Base-by-base conservation (phyloP, 2,888 invertebrate species). In the Neoascia interrupta region DNA sequence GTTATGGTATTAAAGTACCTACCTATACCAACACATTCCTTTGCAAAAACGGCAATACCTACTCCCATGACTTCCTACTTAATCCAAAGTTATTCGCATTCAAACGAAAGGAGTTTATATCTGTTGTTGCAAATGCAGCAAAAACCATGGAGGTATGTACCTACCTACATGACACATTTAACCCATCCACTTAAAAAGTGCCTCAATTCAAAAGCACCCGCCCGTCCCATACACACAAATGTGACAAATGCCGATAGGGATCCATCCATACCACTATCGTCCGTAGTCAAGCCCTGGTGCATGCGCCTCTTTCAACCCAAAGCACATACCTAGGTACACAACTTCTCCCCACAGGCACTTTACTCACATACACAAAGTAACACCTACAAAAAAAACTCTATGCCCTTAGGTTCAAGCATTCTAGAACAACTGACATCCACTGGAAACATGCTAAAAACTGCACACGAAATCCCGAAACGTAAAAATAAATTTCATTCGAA, bases 301-400 rank as follows among this genome's bases (percentile, higher is more conserved):
- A 79, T 79, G 79, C 79, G 79, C 79, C 79, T 73, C 79, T 68
- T 73, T 61, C 73, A 79, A 73, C 66, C 72, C 73, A 73, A 61
- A 45, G 39, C 28, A 76, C 45, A 69, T 49, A 69, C n/a, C n/a
- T n/a, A n/a, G n/a, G n/a, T n/a, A n/a, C n/a, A n/a, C 47, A 54
- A 43, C 41, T 56, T 63, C 70, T 39, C 56, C 66, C 73, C 73
- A 60, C 34, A 61, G 34, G 45, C 45, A 56, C 16, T 31, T 31
- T 11, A 39, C 28, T 23, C 63, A 63, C 23, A 58, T 26, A 76
- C 47, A 64, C 58, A 73, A 5, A 8, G 26, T 13, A 37, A 60
- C 36, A 76, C n/a, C n/a, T n/a, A 21, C 51, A 49, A 31, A 53
- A 51, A 16, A 49, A 39, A 23, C 15, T 2, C 23, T n/a, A n/a